Base-by-base conservation (phyloP, 2,113 vertebrate genomes). In the Nannospalax galili region DNA sequence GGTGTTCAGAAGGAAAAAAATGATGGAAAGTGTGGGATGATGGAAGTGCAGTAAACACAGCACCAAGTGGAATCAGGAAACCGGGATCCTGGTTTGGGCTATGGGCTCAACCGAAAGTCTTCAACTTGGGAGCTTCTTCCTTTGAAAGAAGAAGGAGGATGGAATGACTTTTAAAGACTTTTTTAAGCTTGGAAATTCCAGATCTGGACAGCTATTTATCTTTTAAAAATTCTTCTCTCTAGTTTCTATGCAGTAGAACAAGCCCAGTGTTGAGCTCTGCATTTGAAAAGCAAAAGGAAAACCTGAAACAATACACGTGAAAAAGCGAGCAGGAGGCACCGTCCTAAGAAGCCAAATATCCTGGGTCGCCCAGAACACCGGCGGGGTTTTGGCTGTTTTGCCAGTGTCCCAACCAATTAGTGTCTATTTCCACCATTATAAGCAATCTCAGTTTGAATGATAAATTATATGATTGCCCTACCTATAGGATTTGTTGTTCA, bases 141-240 rank as follows among this genome's bases (percentile, higher is more conserved):
- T 78, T 78, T 80, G 62, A 70, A 86, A 67, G 26, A 79, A 42
- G 20, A 45, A 32, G 19, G 22, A 40, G 8, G 52, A 72, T n/a
- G 15, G n/a, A 81, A 1, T 72, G 40, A 62, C 78, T 89, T 75
- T 42, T 69, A 73, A 84, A 45, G n/a, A 91, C 28, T 17, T 35
- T 70, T 84, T 84, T 28, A 67, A 84, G 72, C 40, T 88, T 62
- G 73, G 40, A 80, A 84, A 95, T 94, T 89, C 91, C 62, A 91
- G 86, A 84, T 91, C 69, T 64, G 24, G 67, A 65, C 32, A 69
- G 22, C 88, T 0, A 14, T 7, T 88, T 69, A 19, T 35, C 78
- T 92, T 69, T 11, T 56, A 78, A 81, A 35, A 56, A 7, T 37
- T 20, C 24, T 96, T 64, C 74, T 81, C 37, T 22, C 10, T 78